Conservation (phyloP, 2,888 invertebrate species). For the Alloscopus bannaensis region DNA sequence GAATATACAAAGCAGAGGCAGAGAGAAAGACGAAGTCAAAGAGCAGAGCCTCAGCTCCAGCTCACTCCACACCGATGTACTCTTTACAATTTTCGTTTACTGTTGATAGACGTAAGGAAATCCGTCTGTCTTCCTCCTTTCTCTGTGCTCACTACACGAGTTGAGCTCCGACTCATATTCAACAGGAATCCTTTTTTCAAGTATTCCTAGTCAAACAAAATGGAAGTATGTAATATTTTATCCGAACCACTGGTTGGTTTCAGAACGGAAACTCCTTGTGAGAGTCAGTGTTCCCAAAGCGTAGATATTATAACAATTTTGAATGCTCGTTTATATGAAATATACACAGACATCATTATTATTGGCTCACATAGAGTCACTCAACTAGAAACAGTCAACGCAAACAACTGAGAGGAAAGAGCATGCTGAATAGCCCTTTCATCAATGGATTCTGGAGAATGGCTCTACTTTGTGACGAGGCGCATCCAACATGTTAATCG, state of each 20-base stretch:
- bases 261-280: neutral
- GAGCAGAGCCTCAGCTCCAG: neutral
- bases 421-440: too few relatives aligned
- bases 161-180: too few relatives aligned
- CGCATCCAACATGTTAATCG: neutral
- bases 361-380: neutral
- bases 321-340: neutral
- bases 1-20: constrained; percentile 1
- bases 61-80: neutral
- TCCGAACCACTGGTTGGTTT: neutral
- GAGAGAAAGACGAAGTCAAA: too few relatives aligned
- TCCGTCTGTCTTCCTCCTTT: neutral
- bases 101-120: neutral
- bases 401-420: too few relatives aligned
- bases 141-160: neutral
- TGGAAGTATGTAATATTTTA: neutral
- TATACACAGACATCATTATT: constrained; percentile 18
- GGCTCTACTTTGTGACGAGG: neutral
- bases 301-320: neutral
- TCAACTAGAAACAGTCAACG: constrained; percentile 4
- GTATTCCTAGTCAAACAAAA: neutral
- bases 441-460: neutral
- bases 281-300: neutral
- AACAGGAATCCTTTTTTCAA: too few relatives aligned
- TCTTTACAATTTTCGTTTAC: too few relatives aligned